A percentile compares a stretch with the other conserved stretches of the same genome.
Evolutionary conservation across 2,888 invertebrate species (phyloP).

Genomic region (Pyrgus malvae): DNA sequence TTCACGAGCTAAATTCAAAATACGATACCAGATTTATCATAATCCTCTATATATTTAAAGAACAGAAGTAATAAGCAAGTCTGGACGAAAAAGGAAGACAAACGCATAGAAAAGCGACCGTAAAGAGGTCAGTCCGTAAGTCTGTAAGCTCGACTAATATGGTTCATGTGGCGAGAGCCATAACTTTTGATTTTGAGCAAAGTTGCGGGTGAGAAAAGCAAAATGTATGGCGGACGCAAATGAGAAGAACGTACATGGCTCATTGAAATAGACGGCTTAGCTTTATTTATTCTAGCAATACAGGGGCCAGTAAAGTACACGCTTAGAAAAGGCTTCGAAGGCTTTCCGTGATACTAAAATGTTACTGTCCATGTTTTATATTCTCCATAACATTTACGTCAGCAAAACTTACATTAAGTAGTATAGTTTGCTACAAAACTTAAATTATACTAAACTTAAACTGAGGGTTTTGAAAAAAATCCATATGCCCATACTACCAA

Average conservation of each 20-base stretch:
- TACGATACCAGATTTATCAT: too few relatives aligned
- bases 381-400: too few relatives aligned
- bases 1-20: too few relatives aligned
- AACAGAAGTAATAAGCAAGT: background rate
- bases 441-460: too few relatives aligned
- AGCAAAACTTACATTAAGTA: too few relatives aligned
- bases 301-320: conserved; percentile 6
- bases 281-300: conserved; percentile 20
- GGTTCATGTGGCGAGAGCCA: conserved; percentile 52
- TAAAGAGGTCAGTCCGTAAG: conserved; percentile 63
- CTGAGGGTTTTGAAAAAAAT: too few relatives aligned
- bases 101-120: conserved; percentile 50
- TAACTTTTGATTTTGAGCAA: conserved; percentile 65
- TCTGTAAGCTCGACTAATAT: conserved; percentile 54
- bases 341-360: background rate
- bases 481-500: too few relatives aligned
- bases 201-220: conserved; percentile 55
- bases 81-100: conserved; percentile 38
- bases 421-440: too few relatives aligned
- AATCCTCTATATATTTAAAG: too few relatives aligned
- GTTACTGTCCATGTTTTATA: too few relatives aligned
- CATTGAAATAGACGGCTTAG: conserved; percentile 42
- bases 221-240: conserved; percentile 71
- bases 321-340: background rate
- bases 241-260: conserved; percentile 51